phyloP scores from a whole-genome alignment of 1,140 invertebrate genomes.

The Dendroctonus valens region DNA sequence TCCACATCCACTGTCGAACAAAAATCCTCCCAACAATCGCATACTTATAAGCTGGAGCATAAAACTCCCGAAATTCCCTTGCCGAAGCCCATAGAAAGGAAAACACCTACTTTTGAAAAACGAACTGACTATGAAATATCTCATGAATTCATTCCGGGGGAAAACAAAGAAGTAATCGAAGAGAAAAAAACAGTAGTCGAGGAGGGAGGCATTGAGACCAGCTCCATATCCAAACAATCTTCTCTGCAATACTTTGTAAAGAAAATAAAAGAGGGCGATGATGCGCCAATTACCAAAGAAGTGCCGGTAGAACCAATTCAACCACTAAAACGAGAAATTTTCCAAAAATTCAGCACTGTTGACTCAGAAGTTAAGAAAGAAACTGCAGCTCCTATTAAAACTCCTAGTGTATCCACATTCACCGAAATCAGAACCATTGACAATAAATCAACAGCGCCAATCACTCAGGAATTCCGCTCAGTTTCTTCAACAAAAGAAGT shows the following conservation, averaged over 20 bases:
- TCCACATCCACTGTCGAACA: conserved; percentile 40
- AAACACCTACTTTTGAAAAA: conserved; percentile 30
- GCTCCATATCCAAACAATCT: conserved; percentile 50
- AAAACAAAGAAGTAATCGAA: conserved; percentile 38
- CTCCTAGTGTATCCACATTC: conserved; percentile 6
- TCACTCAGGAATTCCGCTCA: conserved; percentile 36
- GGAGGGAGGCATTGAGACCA: conserved; percentile 48
- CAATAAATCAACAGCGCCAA: conserved; percentile 26
- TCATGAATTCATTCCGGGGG: conserved; percentile 16
- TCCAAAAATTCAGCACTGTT: conserved; percentile 45
- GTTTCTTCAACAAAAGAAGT: conserved; percentile 26
- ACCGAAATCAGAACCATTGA: conserved; percentile 42
- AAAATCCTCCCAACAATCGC: conserved; percentile 41
- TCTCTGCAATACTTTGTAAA: conserved; percentile 50
- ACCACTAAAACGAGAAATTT: conserved; percentile 45
- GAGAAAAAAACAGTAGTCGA: conserved; percentile 39
- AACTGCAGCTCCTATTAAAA: conserved; percentile 24
- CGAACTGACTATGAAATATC: conserved; percentile 37
- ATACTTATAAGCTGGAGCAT: conserved; percentile 42
- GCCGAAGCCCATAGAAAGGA: conserved; percentile 37
- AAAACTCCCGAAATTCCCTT: conserved; percentile 40
- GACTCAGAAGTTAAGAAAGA: conserved; percentile 25
- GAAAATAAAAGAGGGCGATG: conserved; percentile 48
- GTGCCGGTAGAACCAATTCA: conserved; percentile 29
- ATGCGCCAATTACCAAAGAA: conserved; percentile 40